Evolutionary conservation across 2,888 invertebrate species (phyloP), one percentile per base, ranked within the genome.

Genomic region (Argyresthia goedartella): DNA sequence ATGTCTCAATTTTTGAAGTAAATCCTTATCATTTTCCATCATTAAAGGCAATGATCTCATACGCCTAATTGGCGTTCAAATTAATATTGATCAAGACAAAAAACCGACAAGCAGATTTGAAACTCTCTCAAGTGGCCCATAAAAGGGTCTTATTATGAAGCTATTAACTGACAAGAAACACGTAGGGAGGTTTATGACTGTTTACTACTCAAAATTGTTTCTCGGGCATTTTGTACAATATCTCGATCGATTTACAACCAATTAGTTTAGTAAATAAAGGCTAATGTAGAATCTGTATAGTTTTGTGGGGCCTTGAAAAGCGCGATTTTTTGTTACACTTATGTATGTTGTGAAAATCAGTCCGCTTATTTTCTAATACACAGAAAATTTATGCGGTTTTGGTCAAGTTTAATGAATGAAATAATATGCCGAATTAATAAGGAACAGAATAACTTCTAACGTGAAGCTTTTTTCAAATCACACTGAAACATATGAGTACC

Each of bases 201-300:
- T 84, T 81, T 75, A 82, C 80, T 80, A 78, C 76, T 78, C 70
- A 71, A 82, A 84, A 85, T 84, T 74, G 77, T 73, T 71, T 73
- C 68, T 35, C 71, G 73, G 71, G 74, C 75, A 74, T 80, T 81
- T 76, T 67, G 61, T 78, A 79, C 78, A 80, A 81, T 80, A 76
- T 67, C 60, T 68, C 61, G 15, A 71, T 64, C 72, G 68, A 80
- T 84, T 81, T 81, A 84, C 76, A 77, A 77, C 82, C 81, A 84
- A 84, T 84, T 84, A 84, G 69, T 66, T 74, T 71, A 73, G 79
- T 81, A 81, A 84, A 82, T 74, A 77, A 72, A 52, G 35, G 65
- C 9, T 39, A 39, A 39, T 8, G 39, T 39, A 39, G 25, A 25
- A 25, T 25, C 25, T 25, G 25, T 25, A 25, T 25, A 25, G 6